Base-by-base conservation (phyloP, 2,888 invertebrate species). In the Temnothorax unifasciatus region DNA sequence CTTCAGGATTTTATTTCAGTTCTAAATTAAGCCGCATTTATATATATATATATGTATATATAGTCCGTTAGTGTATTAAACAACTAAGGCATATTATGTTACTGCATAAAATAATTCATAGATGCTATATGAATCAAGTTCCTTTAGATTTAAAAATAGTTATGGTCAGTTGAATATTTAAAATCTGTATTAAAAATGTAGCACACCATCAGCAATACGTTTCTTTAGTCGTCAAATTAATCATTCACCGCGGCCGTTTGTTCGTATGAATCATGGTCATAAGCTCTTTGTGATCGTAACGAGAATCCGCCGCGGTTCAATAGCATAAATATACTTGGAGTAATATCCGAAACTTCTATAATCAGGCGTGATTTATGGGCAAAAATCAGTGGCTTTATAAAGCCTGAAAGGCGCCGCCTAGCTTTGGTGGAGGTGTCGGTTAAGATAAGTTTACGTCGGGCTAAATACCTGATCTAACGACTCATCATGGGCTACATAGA, bases 361-460 rank as follows among this genome's bases (percentile, higher is more conserved):
- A 93, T 92, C 92, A 89, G 89, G 87, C 76, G 87, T 91, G 92
- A 93, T 93, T 93, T 92, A 93, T 90, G 91, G 87, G 90, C 88
- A 90, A 90, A 91, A 90, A 92, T 92, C 91, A 88, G 90, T 86
- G 90, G 88, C 91, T 92, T 91, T 91, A 92, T 92, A 87, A 87
- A 85, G 84, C 82, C 81, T 89, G 86, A 89, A 87, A 85, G 82
- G 81, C 75, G 74, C 83, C 77, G 81, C 86, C 83, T 83, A 82
- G 84, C 87, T 73, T 83, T 73, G 81, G 77, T 64, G 57, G 66
- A 63, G 86, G 86, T 84, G 87, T 86, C 87, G 83, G 82, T 69
- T 81, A 85, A 91, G 92, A 89, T 88, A 90, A 89, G 86, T 90
- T 90, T 86, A 44, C 87, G 82, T 68, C 84, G 66, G 47, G 88